These are phyloP conservation scores for Camponotus fellah DNA, from an alignment of 2,888 invertebrate genomes.

Conservation along the genomic window DNA sequence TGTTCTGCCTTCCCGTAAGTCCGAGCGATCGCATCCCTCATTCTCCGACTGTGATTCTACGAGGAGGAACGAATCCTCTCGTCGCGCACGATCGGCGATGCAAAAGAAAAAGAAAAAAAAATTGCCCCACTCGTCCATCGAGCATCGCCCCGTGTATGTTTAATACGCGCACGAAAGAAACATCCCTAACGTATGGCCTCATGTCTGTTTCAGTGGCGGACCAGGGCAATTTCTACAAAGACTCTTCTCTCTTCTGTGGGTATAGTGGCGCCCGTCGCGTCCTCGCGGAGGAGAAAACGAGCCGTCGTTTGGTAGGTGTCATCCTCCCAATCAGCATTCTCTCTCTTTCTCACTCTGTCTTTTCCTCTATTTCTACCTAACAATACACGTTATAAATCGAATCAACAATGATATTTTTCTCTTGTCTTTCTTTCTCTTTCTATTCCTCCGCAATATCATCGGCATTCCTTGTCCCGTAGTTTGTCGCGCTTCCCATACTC, in stretches of 20 bases:
- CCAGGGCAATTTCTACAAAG: constrained; percentile 95
- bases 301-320: constrained; percentile 91
- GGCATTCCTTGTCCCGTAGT: neutral
- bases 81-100: neutral
- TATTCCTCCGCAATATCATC: constrained; percentile 47
- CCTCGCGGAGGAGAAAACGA: constrained; percentile 88
- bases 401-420: constrained; percentile 11
- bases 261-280: constrained; percentile 90
- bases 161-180: constrained; percentile 52
- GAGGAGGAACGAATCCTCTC: neutral
- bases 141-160: constrained; percentile 11
- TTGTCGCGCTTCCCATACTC: constrained; percentile 33
- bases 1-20: constrained; percentile 68
- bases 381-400: neutral
- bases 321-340: constrained; percentile 77
- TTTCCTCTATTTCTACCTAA: constrained; percentile 43
- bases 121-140: neutral
- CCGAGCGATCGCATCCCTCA: neutral
- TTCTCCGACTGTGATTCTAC: neutral
- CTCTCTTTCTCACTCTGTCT: constrained; percentile 46
- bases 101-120: neutral
- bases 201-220: constrained; percentile 89
- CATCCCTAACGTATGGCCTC: constrained; percentile 87
- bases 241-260: constrained; percentile 88
- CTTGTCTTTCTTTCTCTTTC: constrained; percentile 25